A percentile compares a stretch with the other conserved stretches of the same genome.
phyloP scores from a whole-genome alignment of 1,140 invertebrate genomes.

The Phymorhynchus buccinoides region DNA sequence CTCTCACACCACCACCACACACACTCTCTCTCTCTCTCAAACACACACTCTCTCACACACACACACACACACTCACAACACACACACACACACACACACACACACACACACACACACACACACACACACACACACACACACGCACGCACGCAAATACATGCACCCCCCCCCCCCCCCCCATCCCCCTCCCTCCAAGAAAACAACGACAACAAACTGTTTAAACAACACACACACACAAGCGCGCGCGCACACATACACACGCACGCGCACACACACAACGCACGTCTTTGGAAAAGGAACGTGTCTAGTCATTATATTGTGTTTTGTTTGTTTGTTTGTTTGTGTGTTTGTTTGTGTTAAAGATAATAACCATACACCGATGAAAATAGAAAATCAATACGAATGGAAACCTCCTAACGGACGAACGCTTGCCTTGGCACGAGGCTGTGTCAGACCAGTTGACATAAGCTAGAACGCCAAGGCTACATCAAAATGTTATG shows the following conservation, averaged over 20 bases:
- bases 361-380: no score
- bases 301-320: no score
- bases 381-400: no score
- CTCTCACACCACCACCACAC: no score
- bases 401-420: no score
- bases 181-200: background rate
- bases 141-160: background rate
- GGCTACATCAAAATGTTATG: no score
- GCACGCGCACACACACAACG: background rate
- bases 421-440: no score
- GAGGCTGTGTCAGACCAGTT: background rate
- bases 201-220: background rate
- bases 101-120: background rate
- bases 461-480: no score
- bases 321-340: no score
- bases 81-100: background rate
- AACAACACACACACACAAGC: background rate
- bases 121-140: background rate
- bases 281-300: no score
- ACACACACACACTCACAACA: background rate
- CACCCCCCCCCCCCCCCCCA: background rate
- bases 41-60: background rate
- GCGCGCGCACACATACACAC: background rate
- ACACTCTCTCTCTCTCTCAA: no score
- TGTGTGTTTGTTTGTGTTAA: no score